Percentiles rank a stretch among this genome's conserved stretches.
Conservation (phyloP, 2,797 vertebrate species). For the Amblyopsis hoosieri region DNA sequence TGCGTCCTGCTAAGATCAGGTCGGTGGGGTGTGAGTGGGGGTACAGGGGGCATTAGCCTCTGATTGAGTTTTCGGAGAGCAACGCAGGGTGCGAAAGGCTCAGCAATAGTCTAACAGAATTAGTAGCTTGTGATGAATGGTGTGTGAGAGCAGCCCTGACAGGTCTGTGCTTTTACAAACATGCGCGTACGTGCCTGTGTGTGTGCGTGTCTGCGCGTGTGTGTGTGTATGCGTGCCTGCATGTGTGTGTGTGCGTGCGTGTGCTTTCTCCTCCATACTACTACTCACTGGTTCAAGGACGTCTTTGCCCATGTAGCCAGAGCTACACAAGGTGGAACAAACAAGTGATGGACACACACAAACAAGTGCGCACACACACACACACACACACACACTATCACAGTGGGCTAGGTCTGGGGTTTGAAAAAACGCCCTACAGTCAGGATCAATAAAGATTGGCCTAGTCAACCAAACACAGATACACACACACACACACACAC, state of each 20-base stretch:
- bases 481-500: slow-evolving; percentile 1
- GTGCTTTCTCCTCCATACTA: slow-evolving; percentile 21
- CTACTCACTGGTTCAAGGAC: slow-evolving; percentile 80
- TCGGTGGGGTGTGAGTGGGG: slow-evolving; percentile 18
- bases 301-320: slow-evolving; percentile 74
- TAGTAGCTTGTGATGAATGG: slow-evolving; percentile 98
- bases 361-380: background rate
- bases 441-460: slow-evolving; percentile 48
- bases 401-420: slow-evolving; percentile 26
- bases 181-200: slow-evolving; percentile 52
- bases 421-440: slow-evolving; percentile 38
- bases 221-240: background rate
- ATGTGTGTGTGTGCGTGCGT: background rate
- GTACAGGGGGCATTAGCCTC: slow-evolving; percentile 91
- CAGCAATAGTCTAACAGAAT: slow-evolving; percentile 98
- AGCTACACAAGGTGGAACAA: slow-evolving; percentile 27
- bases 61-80: slow-evolving; percentile 97
- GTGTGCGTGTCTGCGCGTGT: background rate
- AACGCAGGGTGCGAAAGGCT: slow-evolving; percentile 92
- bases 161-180: slow-evolving; percentile 89
- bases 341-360: slow-evolving; percentile 16
- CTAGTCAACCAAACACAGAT: slow-evolving; percentile 30
- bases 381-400: background rate
- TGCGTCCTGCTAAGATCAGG: slow-evolving; percentile 4
- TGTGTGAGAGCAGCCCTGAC: slow-evolving; percentile 94